A percentile compares a stretch with the other conserved stretches of the same genome.
phyloP scores from a whole-genome alignment of 2,797 vertebrate species.

The Pantherophis alleghaniensis region DNA sequence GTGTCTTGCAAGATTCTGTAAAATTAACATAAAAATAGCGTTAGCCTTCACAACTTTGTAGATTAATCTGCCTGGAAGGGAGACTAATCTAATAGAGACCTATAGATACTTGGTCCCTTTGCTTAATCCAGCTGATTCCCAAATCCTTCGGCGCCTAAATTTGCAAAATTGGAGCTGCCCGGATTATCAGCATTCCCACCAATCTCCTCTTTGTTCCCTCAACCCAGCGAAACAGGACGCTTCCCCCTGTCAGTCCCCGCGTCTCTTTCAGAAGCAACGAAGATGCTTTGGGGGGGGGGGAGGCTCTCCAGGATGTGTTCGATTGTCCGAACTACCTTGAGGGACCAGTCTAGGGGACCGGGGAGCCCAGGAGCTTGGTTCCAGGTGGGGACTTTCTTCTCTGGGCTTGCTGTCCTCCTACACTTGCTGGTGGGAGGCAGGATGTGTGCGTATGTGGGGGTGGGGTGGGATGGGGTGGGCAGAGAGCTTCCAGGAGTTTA shows the following conservation, averaged over 20 bases:
- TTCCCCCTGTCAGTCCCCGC: not conserved
- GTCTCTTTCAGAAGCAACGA: not conserved
- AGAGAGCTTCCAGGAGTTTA: not conserved
- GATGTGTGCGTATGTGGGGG: not conserved
- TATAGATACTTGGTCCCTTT: no score
- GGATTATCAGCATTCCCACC: not conserved
- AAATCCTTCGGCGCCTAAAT: no score
- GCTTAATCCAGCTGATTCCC: no score
- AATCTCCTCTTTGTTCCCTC: not conserved
- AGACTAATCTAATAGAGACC: not conserved
- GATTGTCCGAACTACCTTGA: not conserved
- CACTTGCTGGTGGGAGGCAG: not conserved
- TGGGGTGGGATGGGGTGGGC: not conserved
- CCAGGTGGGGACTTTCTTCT: not conserved
- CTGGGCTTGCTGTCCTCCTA: no score
- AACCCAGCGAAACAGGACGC: not conserved
- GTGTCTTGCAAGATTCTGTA: not conserved
- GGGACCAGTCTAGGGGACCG: not conserved
- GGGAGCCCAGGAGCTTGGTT: not conserved
- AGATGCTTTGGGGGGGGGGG: not conserved
- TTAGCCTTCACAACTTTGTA: not conserved
- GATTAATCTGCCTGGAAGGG: not conserved
- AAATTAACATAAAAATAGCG: not conserved
- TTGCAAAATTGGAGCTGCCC: rapidly evolving
- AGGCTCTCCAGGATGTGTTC: not conserved